Evolutionary conservation across 2,113 vertebrate species (phyloP).

Genomic region (Silurus asotus): DNA sequence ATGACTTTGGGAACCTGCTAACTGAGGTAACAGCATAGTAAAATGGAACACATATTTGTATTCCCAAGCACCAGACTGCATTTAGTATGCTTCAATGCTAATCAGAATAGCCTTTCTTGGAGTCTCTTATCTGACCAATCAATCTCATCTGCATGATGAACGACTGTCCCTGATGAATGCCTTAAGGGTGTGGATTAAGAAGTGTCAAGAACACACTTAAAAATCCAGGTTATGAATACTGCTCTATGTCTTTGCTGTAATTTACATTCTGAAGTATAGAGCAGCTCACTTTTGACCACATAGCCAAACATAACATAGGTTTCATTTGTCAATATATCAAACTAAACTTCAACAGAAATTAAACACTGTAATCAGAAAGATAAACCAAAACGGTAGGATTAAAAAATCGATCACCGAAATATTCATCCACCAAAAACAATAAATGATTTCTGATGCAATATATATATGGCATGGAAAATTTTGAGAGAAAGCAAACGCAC

Average conservation of each 20-base stretch:
- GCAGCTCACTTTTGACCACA: neutral
- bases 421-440: constrained; percentile 11
- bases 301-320: neutral
- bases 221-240: neutral
- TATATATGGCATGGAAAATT: constrained; percentile 52
- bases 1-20: neutral
- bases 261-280: neutral
- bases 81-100: neutral
- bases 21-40: neutral
- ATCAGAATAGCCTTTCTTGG: neutral
- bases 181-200: neutral
- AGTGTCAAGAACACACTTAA: neutral
- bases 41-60: neutral
- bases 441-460: constrained; percentile 23
- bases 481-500: constrained; percentile 37
- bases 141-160: neutral
- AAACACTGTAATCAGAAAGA: too few species aligned
- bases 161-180: neutral
- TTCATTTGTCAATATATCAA: neutral
- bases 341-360: neutral
- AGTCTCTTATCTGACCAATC: neutral
- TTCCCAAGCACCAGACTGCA: neutral
- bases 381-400: neutral
- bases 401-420: neutral
- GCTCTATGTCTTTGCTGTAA: neutral